A percentile compares a stretch with the other conserved stretches of the same genome.
Conservation (phyloP, 2,888 invertebrate genomes). For the Octodonta nipae region DNA sequence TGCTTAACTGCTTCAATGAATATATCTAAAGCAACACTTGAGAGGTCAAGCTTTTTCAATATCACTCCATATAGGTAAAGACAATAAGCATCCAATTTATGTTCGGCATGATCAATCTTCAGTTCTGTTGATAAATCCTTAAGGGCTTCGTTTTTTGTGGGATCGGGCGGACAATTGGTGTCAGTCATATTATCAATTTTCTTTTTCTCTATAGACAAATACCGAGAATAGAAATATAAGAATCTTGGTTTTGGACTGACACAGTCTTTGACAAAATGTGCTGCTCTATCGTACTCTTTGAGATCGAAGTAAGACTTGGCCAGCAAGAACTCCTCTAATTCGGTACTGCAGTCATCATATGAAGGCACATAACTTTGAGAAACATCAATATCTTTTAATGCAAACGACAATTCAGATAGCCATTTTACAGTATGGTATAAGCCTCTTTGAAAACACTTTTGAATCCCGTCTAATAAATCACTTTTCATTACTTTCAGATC, state of each 20-base stretch:
- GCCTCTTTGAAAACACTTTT: constrained; percentile 67
- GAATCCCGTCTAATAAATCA: constrained; percentile 50
- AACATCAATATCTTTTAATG: constrained; percentile 54
- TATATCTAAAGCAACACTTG: constrained; percentile 62
- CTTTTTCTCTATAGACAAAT: constrained; percentile 81
- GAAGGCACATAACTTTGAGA: constrained; percentile 40
- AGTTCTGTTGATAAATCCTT: constrained; percentile 45
- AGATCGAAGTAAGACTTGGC: constrained; percentile 82
- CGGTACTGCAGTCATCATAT: constrained; percentile 42
- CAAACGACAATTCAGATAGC: constrained; percentile 73
- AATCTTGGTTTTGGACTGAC: constrained; percentile 61
- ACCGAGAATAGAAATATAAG: constrained; percentile 72
- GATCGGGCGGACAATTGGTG: constrained; percentile 44
- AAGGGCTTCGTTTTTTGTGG: constrained; percentile 40
- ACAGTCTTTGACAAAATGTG: constrained; percentile 63
- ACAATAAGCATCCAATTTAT: constrained; percentile 72
- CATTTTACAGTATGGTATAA: constrained; percentile 73
- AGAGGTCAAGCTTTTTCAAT: constrained; percentile 71
- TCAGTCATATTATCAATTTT: constrained; percentile 67
- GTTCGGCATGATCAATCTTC: constrained; percentile 43
- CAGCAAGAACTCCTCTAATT: constrained; percentile 59
- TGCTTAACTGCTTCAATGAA: constrained; percentile 65
- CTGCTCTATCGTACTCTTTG: constrained; percentile 80
- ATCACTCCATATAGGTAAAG: constrained; percentile 84
- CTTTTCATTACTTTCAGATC: constrained; percentile 50